phyloP scores from a whole-genome alignment of 2,113 vertebrate species.

The Protobothrops mucrosquamatus region DNA sequence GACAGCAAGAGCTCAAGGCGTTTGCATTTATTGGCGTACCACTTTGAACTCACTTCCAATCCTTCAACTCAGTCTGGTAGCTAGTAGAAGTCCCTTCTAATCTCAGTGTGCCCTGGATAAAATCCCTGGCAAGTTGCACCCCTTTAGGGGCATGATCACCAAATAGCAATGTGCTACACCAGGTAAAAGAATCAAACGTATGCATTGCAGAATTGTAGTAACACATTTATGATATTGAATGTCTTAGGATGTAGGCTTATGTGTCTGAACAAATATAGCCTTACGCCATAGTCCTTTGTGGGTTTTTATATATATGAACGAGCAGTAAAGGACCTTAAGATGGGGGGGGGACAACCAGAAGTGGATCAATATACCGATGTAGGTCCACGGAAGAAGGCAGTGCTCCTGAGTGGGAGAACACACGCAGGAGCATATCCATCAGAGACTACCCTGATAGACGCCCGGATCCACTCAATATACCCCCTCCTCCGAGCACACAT shows the following conservation, averaged over 20 bases:
- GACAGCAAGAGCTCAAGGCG: constrained; percentile 46
- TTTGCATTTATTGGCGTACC: constrained; percentile 7
- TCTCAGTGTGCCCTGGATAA: constrained; percentile 37
- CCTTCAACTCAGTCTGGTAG: constrained; percentile 33
- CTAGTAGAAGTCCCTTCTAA: constrained; percentile 39
- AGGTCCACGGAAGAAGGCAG: too few relatives aligned
- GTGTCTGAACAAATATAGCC: constrained; percentile 48
- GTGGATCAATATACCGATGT: too few relatives aligned
- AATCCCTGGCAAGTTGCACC: constrained; percentile 30
- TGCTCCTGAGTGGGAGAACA: too few relatives aligned
- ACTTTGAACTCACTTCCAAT: constrained; percentile 25
- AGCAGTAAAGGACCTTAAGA: too few relatives aligned
- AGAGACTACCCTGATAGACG: too few relatives aligned
- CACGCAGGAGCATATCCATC: too few relatives aligned
- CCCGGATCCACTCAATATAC: too few relatives aligned
- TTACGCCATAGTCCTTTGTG: constrained; percentile 32
- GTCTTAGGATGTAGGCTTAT: constrained; percentile 48
- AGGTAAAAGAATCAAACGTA: constrained; percentile 70
- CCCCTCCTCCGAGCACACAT: too few relatives aligned
- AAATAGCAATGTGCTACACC: constrained; percentile 67
- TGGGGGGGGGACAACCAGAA: too few relatives aligned
- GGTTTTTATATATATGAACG: too few relatives aligned
- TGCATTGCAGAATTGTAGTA: constrained; percentile 61
- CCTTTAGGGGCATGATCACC: constrained; percentile 59
- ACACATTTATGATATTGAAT: constrained; percentile 62